A percentile compares a stretch with the other conserved stretches of the same genome.
Evolutionary conservation across 2,797 vertebrate genomes (phyloP).

Genomic region (Hypotaenidia okinawae): DNA sequence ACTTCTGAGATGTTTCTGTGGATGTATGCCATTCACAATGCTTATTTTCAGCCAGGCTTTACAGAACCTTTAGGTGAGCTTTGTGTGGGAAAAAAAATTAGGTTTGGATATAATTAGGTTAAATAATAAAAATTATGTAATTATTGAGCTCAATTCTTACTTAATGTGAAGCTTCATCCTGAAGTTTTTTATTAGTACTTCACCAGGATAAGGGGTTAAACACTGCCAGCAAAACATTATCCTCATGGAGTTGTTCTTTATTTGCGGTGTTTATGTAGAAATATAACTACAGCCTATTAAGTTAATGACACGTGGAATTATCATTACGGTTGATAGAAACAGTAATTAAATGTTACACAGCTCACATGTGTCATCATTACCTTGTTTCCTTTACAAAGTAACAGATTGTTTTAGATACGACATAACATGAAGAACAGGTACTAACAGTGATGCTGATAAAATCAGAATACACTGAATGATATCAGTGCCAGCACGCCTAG

Average conservation of each 20-base stretch:
- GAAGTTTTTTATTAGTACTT: neutral
- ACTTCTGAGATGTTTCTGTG: neutral
- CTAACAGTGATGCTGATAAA: neutral
- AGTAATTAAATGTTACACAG: constrained; percentile 31
- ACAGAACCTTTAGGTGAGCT: neutral
- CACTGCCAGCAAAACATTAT: neutral
- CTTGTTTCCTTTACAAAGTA: constrained; percentile 30
- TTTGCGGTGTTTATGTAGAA: neutral
- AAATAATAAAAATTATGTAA: neutral
- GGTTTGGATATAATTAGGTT: neutral
- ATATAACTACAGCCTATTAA: neutral
- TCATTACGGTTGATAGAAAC: constrained; percentile 5
- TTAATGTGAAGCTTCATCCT: neutral
- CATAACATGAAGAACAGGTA: neutral
- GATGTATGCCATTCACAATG: fast-evolving
- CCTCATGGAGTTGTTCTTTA: neutral
- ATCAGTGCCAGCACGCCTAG: neutral
- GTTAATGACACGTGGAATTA: constrained; percentile 17
- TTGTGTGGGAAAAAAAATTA: neutral
- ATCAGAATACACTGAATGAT: neutral
- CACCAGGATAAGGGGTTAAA: neutral
- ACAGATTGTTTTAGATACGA: constrained; percentile 12
- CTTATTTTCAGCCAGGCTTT: neutral
- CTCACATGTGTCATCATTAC: neutral
- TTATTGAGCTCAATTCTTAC: neutral